Percentiles rank a stretch among this genome's conserved stretches.
phyloP scores from a whole-genome alignment of 2,113 vertebrate genomes.

The Zosterops pallidus region DNA sequence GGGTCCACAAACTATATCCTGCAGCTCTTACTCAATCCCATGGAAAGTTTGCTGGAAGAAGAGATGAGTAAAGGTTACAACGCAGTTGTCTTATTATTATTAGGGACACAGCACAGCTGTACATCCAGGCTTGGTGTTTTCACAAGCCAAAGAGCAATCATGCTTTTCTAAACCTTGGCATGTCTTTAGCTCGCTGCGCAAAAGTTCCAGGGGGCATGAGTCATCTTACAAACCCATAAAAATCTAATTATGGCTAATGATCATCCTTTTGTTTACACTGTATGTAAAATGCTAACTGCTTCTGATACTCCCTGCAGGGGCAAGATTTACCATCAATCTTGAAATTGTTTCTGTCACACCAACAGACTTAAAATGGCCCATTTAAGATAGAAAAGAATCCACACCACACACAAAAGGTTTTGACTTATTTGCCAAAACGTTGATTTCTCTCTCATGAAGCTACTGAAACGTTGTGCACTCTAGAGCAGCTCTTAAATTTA shows the following conservation, averaged over 20 bases:
- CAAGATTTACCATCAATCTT: not conserved
- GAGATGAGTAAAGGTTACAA: conserved; percentile 26
- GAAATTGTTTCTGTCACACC: not conserved
- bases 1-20: conserved; percentile 7
- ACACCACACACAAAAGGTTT: not conserved
- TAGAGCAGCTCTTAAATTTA: not conserved
- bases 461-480: not conserved
- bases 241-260: conserved; percentile 58
- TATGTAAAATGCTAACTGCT: conserved; percentile 18
- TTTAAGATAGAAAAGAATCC: not conserved
- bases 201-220: conserved; percentile 43
- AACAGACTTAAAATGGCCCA: not conserved
- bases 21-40: conserved; percentile 45
- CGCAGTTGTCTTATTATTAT: conserved; percentile 13
- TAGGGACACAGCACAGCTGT: conserved; percentile 52
- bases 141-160: conserved; percentile 16
- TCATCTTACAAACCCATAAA: conserved; percentile 59
- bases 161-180: conserved; percentile 31
- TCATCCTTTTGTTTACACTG: conserved; percentile 52
- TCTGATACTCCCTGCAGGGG: conserved; percentile 29
- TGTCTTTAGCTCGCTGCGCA: not conserved
- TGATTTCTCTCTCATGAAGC: not conserved
- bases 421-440: not conserved
- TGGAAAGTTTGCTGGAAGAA: conserved; percentile 46
- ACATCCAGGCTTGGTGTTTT: conserved; percentile 34